phyloP scores from a whole-genome alignment of 2,797 vertebrate species.

The Rallus crepitans region DNA sequence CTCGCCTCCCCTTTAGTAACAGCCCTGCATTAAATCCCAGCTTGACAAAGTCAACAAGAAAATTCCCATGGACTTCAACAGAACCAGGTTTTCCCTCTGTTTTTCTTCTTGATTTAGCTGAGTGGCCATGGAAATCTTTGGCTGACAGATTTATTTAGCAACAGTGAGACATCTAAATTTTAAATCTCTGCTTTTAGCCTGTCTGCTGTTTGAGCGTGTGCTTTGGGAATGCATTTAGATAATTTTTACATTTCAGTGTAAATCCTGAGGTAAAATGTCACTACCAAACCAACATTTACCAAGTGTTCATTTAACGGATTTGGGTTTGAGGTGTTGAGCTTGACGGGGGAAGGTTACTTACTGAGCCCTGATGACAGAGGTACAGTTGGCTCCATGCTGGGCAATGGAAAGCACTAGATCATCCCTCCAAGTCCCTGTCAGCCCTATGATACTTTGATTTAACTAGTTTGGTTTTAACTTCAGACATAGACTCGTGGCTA shows the following conservation, averaged over 20 bases:
- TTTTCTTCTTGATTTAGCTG: conserved; percentile 45
- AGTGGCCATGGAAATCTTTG: conserved; percentile 15
- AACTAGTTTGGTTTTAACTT: conserved; percentile 34
- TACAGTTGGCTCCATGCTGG: background rate
- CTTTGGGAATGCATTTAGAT: conserved; percentile 31
- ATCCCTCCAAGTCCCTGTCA: conserved; percentile 31
- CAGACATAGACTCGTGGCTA: background rate
- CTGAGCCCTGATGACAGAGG: conserved; percentile 12
- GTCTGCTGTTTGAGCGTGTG: background rate
- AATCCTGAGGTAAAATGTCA: conserved; percentile 2
- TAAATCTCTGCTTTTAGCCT: conserved; percentile 36
- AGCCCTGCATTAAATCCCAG: conserved; percentile 10
- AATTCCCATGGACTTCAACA: conserved; percentile 30
- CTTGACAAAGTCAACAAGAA: conserved; percentile 16
- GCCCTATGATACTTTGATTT: conserved; percentile 1
- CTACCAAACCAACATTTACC: conserved; percentile 4
- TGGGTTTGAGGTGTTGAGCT: background rate
- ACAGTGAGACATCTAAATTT: conserved; percentile 10
- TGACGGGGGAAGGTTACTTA: background rate
- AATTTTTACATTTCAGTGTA: conserved; percentile 56
- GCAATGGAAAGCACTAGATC: conserved; percentile 22
- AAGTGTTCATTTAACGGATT: conserved; percentile 10
- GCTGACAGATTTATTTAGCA: conserved; percentile 61
- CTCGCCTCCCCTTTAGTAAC: background rate
- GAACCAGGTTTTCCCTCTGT: conserved; percentile 2